phyloP scores from a whole-genome alignment of 2,888 invertebrate genomes.

The Serripes groenlandicus region DNA sequence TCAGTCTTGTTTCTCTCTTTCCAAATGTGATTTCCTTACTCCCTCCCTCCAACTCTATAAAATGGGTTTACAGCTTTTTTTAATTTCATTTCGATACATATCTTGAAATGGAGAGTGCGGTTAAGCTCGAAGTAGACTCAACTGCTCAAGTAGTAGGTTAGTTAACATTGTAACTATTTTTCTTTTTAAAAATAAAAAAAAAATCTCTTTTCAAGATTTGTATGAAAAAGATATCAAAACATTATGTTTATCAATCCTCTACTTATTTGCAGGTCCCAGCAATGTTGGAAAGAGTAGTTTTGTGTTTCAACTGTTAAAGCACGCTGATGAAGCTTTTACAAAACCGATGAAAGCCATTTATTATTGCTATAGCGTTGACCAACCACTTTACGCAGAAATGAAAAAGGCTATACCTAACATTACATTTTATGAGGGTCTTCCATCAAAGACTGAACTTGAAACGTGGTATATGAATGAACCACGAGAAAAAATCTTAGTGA shows the following conservation, averaged over 20 bases:
- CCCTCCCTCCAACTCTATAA: too few relatives aligned
- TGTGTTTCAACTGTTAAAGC: slow-evolving; percentile 51
- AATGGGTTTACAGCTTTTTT: neutral
- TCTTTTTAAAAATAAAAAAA: neutral
- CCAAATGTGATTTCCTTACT: too few relatives aligned
- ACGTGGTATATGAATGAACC: slow-evolving; percentile 26
- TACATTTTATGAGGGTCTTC: slow-evolving; percentile 33
- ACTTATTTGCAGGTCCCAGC: slow-evolving; percentile 37
- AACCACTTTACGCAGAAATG: slow-evolving; percentile 57
- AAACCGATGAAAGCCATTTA: slow-evolving; percentile 48
- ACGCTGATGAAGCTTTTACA: slow-evolving; percentile 46
- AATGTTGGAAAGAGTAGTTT: slow-evolving; percentile 57
- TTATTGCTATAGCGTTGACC: slow-evolving; percentile 61
- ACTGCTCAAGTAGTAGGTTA: slow-evolving; percentile 50
- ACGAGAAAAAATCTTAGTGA: slow-evolving; percentile 25
- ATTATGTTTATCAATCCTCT: neutral
- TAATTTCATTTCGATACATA: slow-evolving; percentile 6
- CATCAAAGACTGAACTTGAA: slow-evolving; percentile 32
- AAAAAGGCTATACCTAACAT: slow-evolving; percentile 19
- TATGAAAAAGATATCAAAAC: neutral
- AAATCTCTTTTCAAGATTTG: neutral
- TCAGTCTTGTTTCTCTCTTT: too few relatives aligned
- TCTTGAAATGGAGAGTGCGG: slow-evolving; percentile 39
- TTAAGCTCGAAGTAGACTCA: slow-evolving; percentile 36
- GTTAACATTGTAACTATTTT: too few relatives aligned